These are phyloP conservation scores for Phyllostomus discolor DNA, from an alignment of 2,113 vertebrate genomes.

Conservation along the genomic window DNA sequence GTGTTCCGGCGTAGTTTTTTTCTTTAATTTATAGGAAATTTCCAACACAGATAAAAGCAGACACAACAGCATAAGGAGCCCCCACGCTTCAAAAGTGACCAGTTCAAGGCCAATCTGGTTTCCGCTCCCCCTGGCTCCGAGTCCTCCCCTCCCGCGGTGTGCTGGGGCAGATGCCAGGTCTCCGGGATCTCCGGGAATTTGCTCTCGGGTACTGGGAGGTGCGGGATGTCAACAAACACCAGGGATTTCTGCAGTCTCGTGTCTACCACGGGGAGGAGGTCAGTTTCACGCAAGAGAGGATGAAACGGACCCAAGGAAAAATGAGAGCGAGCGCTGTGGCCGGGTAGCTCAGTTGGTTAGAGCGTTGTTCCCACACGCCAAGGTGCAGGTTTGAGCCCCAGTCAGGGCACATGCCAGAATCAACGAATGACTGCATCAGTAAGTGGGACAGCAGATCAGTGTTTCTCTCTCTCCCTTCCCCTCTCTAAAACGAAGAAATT, in stretches of 20 bases:
- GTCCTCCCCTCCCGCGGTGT: rapidly evolving
- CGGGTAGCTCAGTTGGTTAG: no score
- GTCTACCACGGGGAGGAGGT: neutral
- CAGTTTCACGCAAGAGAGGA: neutral
- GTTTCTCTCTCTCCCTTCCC: no score
- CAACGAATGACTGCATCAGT: no score
- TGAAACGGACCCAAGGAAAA: neutral
- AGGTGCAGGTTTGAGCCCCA: no score
- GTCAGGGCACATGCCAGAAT: no score
- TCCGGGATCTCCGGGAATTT: neutral
- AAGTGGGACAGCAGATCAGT: no score
- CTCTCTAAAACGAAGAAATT: no score
- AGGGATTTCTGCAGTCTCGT: neutral
- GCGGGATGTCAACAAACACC: neutral
- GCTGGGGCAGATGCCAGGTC: neutral
- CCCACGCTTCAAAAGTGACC: neutral
- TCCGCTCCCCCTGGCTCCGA: rapidly evolving
- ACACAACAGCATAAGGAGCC: neutral
- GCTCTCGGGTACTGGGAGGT: neutral
- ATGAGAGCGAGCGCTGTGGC: neutral
- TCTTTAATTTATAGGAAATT: neutral
- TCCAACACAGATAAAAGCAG: neutral
- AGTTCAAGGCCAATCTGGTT: neutral
- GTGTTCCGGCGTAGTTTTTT: neutral
- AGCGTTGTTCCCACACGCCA: no score